phyloP scores from a whole-genome alignment of 2,113 vertebrate species.

The Ailuropoda melanoleuca region DNA sequence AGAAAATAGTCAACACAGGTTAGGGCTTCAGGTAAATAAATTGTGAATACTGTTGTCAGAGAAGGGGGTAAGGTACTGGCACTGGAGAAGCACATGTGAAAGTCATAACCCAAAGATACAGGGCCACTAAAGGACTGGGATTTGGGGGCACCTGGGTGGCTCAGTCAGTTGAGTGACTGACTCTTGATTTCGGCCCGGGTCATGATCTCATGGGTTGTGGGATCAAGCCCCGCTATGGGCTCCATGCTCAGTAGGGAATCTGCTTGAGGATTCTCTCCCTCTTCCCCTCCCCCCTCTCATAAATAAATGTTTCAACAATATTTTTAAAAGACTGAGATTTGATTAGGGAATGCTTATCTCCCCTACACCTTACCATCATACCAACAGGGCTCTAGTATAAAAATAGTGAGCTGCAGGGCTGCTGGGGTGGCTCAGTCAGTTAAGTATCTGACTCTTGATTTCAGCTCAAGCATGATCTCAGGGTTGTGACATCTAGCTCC shows the following conservation, averaged over 20 bases:
- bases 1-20: background rate
- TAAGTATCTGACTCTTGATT: background rate
- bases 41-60: background rate
- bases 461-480: background rate
- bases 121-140: background rate
- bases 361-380: background rate
- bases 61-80: background rate
- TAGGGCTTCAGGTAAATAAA: background rate
- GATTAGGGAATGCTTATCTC: background rate
- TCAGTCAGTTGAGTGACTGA: background rate
- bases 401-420: background rate
- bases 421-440: background rate
- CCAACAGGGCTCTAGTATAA: background rate
- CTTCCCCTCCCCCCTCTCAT: background rate
- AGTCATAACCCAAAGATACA: background rate
- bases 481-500: background rate
- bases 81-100: background rate
- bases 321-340: background rate
- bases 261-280: background rate
- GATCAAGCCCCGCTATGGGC: background rate
- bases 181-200: background rate
- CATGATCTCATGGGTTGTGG: background rate
- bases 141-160: background rate
- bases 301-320: background rate
- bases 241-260: background rate